A percentile compares a stretch with the other conserved stretches of the same genome.
These are phyloP conservation scores for Biston stratarius DNA, from an alignment of 2,888 invertebrate species.

Conservation along the genomic window DNA sequence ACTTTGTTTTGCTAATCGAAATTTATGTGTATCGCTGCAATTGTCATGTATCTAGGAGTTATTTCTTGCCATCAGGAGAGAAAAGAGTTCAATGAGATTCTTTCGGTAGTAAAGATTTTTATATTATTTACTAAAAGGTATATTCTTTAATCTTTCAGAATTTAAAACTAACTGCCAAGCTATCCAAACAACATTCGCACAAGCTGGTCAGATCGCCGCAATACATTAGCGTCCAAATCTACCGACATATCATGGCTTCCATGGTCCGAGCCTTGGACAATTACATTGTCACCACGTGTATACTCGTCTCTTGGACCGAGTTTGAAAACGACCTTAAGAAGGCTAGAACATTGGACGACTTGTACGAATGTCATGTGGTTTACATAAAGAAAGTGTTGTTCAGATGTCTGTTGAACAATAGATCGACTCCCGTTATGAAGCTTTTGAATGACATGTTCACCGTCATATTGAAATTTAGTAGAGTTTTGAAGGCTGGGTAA, in stretches of 20 bases:
- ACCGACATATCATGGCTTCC: slow-evolving; percentile 91
- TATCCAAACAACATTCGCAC: slow-evolving; percentile 73
- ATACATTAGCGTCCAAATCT: slow-evolving; percentile 90
- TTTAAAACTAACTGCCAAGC: slow-evolving; percentile 87
- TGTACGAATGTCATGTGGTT: slow-evolving; percentile 90
- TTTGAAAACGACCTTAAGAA: slow-evolving; percentile 89
- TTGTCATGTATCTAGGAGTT: no score
- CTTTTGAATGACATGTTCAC: slow-evolving; percentile 90
- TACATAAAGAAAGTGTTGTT: slow-evolving; percentile 92
- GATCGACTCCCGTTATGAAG: slow-evolving; percentile 89
- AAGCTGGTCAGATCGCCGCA: slow-evolving; percentile 88
- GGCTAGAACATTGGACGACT: slow-evolving; percentile 89
- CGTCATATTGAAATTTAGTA: slow-evolving; percentile 90
- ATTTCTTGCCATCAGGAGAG: no score
- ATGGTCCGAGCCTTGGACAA: slow-evolving; percentile 91
- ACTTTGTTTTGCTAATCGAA: no score
- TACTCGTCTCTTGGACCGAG: slow-evolving; percentile 91
- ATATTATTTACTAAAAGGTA: not conserved
- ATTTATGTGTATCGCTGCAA: no score
- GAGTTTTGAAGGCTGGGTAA: slow-evolving; percentile 85
- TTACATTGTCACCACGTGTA: slow-evolving; percentile 91
- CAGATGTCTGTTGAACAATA: slow-evolving; percentile 90
- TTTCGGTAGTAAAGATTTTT: no score
- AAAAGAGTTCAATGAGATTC: no score
- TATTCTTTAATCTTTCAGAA: slow-evolving; percentile 70